Base-by-base conservation (phyloP, 2,113 vertebrate species). In the Pedionomus torquatus region DNA sequence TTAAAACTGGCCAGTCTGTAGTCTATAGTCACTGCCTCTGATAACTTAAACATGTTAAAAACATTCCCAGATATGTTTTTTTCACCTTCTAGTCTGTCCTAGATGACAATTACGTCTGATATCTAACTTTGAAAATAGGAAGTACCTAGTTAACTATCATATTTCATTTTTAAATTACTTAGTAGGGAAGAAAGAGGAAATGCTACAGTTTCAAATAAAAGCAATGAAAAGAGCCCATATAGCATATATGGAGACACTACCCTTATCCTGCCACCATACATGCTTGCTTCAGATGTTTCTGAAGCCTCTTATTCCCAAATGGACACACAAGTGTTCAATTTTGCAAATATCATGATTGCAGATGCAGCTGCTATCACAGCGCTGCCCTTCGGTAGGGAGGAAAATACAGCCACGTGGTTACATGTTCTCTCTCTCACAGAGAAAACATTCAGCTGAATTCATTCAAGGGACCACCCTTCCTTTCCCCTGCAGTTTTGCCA, bases 91-190 rank as follows among this genome's bases (percentile, higher is more conserved):
- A 31, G 19, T 69, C n/a, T 72, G 19, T n/a, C 48, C 31, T 33
- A 71, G n/a, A 52, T 90, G 82, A 83, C 57, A 92, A 54, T 58
- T 76, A 82, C 2, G 41, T 89, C 48, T 0, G 0, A 90, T 75
- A 90, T 41, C 57, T 58, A 58, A 31, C 31, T 72, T 37, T 18
- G 9, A 43, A 82, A 94, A 85, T 15, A 77, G 54, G 71, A 95
- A 96, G 72, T 78, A 91, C 21, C 18, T 93, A 79, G 80, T 87
- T 90, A 93, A 74, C 61, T 76, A 60, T 49, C 78, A 93, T n/a
- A 83, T 64, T 81, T 58, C 35, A 70, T 79, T 91, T 96, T 87
- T 57, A 49, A 95, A 94, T 93, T 19, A 82, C 82, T 89, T 90
- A 63, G 57, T 23, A 76, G 66, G 65, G 80, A 92, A 85, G 21